A percentile compares a stretch with the other conserved stretches of the same genome.
phyloP scores from a whole-genome alignment of 2,113 vertebrate species.

The Apus apus region DNA sequence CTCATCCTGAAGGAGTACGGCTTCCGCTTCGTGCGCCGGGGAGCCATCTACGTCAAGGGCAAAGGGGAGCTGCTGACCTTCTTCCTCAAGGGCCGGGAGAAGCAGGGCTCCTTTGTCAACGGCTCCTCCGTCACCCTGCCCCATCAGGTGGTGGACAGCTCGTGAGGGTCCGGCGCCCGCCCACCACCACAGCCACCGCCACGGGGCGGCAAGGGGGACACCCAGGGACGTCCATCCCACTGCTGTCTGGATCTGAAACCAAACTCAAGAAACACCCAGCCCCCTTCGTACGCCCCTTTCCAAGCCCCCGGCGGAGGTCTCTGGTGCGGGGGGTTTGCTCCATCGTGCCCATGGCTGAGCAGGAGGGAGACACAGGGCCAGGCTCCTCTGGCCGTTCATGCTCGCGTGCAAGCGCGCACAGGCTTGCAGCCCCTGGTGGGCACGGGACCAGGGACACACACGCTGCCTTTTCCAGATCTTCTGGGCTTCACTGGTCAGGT shows the following conservation, averaged over 20 bases:
- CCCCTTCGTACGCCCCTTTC: neutral
- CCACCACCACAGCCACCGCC: neutral
- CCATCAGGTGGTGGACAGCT: slow-evolving; percentile 94
- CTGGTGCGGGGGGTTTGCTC: neutral
- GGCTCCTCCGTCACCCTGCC: slow-evolving; percentile 89
- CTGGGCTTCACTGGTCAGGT: neutral
- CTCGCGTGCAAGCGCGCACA: neutral
- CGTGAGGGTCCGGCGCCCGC: slow-evolving; percentile 40
- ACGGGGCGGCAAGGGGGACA: neutral
- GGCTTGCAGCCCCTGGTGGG: neutral
- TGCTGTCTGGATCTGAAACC: neutral
- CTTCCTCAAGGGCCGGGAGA: slow-evolving; percentile 93
- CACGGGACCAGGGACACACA: neutral
- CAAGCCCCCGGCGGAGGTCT: neutral
- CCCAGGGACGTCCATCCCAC: neutral
- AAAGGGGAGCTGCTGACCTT: slow-evolving; percentile 95
- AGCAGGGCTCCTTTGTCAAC: slow-evolving; percentile 86
- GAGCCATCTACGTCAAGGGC: slow-evolving; percentile 93
- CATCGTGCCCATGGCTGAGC: neutral
- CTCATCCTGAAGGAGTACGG: slow-evolving; percentile 90
- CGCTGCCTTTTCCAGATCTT: neutral
- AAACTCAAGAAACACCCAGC: neutral
- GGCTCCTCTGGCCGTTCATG: neutral
- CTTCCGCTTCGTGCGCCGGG: slow-evolving; percentile 92
- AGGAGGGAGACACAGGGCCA: neutral